These are phyloP conservation scores for Channa maculata DNA, from an alignment of 2,113 vertebrate genomes.

Conservation along the genomic window DNA sequence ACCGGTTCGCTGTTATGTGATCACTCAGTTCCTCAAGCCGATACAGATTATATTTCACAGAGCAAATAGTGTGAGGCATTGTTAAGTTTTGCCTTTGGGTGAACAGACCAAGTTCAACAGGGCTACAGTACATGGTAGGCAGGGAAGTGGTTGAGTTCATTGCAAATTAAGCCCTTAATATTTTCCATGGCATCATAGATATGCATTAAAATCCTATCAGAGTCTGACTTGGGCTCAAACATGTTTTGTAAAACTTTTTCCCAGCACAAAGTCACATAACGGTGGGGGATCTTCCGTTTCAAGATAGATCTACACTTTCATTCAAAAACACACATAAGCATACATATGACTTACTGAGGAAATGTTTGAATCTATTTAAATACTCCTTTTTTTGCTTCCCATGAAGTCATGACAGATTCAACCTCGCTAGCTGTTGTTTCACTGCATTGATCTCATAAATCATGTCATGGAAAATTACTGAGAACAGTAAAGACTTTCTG, in stretches of 20 bases:
- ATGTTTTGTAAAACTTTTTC: conserved; percentile 70
- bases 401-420: conserved; percentile 78
- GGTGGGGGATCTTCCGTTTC: conserved; percentile 70
- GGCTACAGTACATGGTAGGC: conserved; percentile 31
- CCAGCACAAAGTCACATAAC: conserved; percentile 60
- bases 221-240: conserved; percentile 50
- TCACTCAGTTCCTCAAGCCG: conserved; percentile 67
- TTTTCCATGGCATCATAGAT: conserved; percentile 76
- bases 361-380: conserved; percentile 66
- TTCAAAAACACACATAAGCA: conserved; percentile 57
- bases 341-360: conserved; percentile 59
- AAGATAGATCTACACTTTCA: conserved; percentile 59
- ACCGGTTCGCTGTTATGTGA: conserved; percentile 63
- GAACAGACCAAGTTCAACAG: conserved; percentile 61
- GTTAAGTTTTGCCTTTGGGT: conserved; percentile 69
- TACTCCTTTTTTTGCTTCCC: conserved; percentile 67
- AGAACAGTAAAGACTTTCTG: conserved; percentile 49
- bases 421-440: conserved; percentile 56
- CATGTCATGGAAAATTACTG: conserved; percentile 66
- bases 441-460: conserved; percentile 74
- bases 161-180: conserved; percentile 76
- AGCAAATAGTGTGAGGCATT: conserved; percentile 67
- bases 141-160: conserved; percentile 73
- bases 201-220: conserved; percentile 80
- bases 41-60: conserved; percentile 67